These are phyloP conservation scores for Aricia artaxerxes DNA, from an alignment of 2,888 invertebrate genomes.

Conservation along the genomic window DNA sequence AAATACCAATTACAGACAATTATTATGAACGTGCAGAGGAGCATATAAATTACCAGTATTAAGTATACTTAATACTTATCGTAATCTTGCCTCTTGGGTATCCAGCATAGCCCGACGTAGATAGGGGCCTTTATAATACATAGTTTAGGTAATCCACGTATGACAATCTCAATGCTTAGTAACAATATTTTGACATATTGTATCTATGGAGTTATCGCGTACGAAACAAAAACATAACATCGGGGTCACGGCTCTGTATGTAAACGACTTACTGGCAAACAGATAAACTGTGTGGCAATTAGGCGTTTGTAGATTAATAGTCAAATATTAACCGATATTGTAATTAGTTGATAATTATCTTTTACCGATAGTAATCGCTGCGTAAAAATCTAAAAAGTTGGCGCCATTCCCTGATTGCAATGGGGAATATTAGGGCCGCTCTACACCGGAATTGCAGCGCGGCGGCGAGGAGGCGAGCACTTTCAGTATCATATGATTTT, in stretches of 20 bases:
- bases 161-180: background rate
- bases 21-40: too few relatives aligned
- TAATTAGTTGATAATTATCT: background rate
- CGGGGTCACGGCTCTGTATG: slow-evolving; percentile 4
- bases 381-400: background rate
- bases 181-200: background rate
- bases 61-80: too few relatives aligned
- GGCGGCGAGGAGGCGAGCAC: too few relatives aligned
- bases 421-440: too few relatives aligned
- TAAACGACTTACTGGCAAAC: slow-evolving; percentile 16
- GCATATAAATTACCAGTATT: too few relatives aligned
- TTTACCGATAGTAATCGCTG: background rate
- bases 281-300: slow-evolving; percentile 11
- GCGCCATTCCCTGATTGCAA: background rate
- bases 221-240: slow-evolving; percentile 23
- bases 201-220: slow-evolving; percentile 13
- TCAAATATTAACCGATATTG: slow-evolving; percentile 11
- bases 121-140: background rate
- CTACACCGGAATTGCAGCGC: too few relatives aligned
- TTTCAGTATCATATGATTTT: too few relatives aligned
- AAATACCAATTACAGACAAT: too few relatives aligned
- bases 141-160: background rate
- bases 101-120: too few relatives aligned
- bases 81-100: too few relatives aligned
- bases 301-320: slow-evolving; percentile 27